These are phyloP conservation scores for Eurosta solidaginis DNA, from an alignment of 1,140 invertebrate genomes.

Conservation along the genomic window DNA sequence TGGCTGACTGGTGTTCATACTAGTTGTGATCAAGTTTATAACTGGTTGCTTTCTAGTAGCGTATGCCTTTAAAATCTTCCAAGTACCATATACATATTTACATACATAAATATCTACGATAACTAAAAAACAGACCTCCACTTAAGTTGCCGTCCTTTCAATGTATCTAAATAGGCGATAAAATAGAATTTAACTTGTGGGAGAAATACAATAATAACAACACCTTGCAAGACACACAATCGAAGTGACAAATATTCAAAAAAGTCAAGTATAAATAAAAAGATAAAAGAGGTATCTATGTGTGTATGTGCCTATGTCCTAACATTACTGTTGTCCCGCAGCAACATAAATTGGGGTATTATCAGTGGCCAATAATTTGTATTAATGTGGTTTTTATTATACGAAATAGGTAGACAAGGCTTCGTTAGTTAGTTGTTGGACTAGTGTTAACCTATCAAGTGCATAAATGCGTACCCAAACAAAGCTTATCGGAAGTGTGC, in stretches of 20 bases:
- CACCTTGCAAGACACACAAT: neutral
- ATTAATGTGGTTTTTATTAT: constrained; percentile 14
- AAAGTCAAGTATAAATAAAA: neutral
- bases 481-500: neutral
- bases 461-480: neutral
- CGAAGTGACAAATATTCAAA: neutral
- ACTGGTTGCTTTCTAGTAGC: too few relatives aligned
- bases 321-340: neutral
- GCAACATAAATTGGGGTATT: constrained; percentile 6
- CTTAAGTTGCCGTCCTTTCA: neutral
- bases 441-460: neutral
- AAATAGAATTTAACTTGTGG: constrained; percentile 1
- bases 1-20: too few relatives aligned
- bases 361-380: constrained; percentile 10
- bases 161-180: neutral
- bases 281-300: too few relatives aligned
- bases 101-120: neutral
- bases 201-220: constrained; percentile 24
- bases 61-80: neutral
- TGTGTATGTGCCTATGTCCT: neutral
- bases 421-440: neutral
- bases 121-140: constrained; percentile 2
- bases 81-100: too few relatives aligned
- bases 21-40: too few relatives aligned
- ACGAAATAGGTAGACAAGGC: neutral